Evolutionary conservation across 2,113 vertebrate genomes (phyloP), one percentile per base, ranked within the genome.

Genomic region (Nothoprocta pentlandii): DNA sequence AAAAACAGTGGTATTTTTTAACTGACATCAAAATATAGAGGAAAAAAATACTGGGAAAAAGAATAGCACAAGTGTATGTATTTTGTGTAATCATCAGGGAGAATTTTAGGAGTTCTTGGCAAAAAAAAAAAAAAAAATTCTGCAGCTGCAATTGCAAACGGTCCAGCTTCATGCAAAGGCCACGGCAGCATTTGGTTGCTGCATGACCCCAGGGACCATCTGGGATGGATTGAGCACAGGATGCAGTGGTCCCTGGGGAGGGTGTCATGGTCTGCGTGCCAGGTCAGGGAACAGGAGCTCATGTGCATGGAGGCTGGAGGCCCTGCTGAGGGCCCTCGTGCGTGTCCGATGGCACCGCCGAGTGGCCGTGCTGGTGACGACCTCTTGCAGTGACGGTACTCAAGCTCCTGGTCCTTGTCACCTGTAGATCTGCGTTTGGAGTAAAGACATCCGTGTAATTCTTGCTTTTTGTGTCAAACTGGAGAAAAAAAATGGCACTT

Each of bases 271-370:
- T 87, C 44, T 42, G 56, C 73, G 80, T 87, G 49, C 88, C 44
- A 36, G 75, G 56, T 80, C 58, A 70, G 73, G 64, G 69, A 81
- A 67, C 44, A 0, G 0, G 10, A 66, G 68, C 51, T 82, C 41
- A 9, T 7, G 42, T 44, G 42, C 12, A 15, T 44, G 42, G 17
- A 9, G 42, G 42, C 42, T 44, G 42, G 8, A 44, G 42, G 20
- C 17, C 79, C 34, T 62, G 30, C 36, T 36, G 2, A 14, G 44
- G 44, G 9, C 32, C 61, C 66, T 73, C 44, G 58, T 16, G 95
- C 85, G 4, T 16, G 30, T 92, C 93, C 71, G 56, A 3, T 20
- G 74, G 96, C 96, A 88, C 96, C 92, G 86, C 93, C 95, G 93
- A 84, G 95, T 90, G 94, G 94, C 86, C 86, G 39, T 56, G 14